Conservation (phyloP, 1,140 invertebrate genomes). For the Ganaspis sp. region DNA sequence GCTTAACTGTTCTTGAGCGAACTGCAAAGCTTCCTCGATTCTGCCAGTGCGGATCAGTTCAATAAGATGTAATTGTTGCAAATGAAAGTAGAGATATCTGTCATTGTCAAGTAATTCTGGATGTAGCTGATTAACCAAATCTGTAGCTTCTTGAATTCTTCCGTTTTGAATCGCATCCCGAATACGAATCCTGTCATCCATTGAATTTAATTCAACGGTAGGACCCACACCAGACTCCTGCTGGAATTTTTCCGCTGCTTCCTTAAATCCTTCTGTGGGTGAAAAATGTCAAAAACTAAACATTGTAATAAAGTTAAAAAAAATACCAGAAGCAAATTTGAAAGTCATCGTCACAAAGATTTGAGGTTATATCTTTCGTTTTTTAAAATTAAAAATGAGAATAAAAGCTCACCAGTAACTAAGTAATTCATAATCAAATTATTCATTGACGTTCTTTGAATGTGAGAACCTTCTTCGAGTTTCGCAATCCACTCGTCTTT, state of each 20-base stretch:
- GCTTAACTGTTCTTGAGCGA: slow-evolving; percentile 94
- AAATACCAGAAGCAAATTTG: background rate
- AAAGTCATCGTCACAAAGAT: background rate
- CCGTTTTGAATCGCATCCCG: slow-evolving; percentile 96
- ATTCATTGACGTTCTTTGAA: slow-evolving; percentile 95
- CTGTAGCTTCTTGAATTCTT: slow-evolving; percentile 93
- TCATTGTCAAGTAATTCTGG: slow-evolving; percentile 97
- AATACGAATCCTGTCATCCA: slow-evolving; percentile 96
- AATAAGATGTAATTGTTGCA: slow-evolving; percentile 97
- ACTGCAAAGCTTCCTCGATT: slow-evolving; percentile 96
- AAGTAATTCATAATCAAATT: slow-evolving; percentile 99
- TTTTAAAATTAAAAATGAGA: background rate
- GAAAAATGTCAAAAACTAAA: slow-evolving; percentile 33
- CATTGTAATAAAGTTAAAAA: slow-evolving; percentile 31
- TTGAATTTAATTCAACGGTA: slow-evolving; percentile 89
- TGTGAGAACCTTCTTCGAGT: slow-evolving; percentile 83
- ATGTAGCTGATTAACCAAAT: slow-evolving; percentile 94
- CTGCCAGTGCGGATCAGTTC: slow-evolving; percentile 93
- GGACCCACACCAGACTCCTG: slow-evolving; percentile 94
- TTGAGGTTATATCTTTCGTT: background rate
- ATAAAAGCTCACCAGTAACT: slow-evolving; percentile 86
- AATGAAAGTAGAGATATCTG: slow-evolving; percentile 95
- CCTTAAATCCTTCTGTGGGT: slow-evolving; percentile 94
- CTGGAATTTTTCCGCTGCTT: slow-evolving; percentile 97
- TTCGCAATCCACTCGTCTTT: slow-evolving; percentile 73